Evolutionary conservation across 2,797 vertebrate genomes (phyloP).

Genomic region (Orientallactaga sibirica): DNA sequence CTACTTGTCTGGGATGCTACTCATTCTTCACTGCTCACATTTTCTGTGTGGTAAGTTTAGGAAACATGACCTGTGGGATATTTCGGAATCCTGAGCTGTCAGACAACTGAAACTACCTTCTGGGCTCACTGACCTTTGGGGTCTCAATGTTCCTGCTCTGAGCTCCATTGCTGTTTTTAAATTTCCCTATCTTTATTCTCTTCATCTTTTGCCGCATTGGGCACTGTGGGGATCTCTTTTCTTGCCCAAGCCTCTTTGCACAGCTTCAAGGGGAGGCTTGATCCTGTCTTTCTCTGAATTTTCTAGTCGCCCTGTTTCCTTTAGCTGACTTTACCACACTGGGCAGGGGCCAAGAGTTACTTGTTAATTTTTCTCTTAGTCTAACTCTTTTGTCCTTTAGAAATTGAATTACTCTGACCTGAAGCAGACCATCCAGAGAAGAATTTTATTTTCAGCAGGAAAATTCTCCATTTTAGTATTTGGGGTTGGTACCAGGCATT

Average conservation of each 20-base stretch:
- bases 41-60: not conserved
- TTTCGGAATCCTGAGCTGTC: not conserved
- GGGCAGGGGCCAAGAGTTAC: not conserved
- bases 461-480: slow-evolving; percentile 1
- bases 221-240: not conserved
- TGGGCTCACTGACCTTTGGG: not conserved
- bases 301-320: not conserved
- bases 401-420: slow-evolving; percentile 10
- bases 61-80: not conserved
- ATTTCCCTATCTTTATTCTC: not conserved
- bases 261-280: not conserved
- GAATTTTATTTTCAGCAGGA: not conserved
- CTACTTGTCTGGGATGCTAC: not conserved
- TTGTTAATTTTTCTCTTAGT: slow-evolving; percentile 5
- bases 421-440: slow-evolving; percentile 31
- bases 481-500: not conserved
- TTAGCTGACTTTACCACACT: not conserved
- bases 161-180: not conserved
- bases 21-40: slow-evolving; percentile 16
- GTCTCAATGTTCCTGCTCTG: not conserved
- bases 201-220: not conserved
- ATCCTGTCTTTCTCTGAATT: not conserved
- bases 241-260: not conserved
- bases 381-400: slow-evolving; percentile 16
- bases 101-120: not conserved